Base-by-base conservation (phyloP, 2,888 invertebrate species). In the Gortyna flavago region DNA sequence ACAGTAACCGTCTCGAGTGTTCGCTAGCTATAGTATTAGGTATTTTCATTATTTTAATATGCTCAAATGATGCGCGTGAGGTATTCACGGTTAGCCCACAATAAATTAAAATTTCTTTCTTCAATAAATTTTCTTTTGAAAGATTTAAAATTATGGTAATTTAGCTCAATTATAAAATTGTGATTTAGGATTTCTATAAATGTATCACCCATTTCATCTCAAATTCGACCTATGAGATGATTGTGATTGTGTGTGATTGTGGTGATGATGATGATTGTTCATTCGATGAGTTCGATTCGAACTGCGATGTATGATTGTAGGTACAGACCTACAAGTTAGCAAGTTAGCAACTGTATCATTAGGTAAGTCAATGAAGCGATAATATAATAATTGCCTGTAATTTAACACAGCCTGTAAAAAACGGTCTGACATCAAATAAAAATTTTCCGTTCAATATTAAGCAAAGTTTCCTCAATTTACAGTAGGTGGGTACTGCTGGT, bases 391-490 rank as follows among this genome's bases (percentile, higher is more conserved):
- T 85, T 84, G 54, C 66, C 38, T 41, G 64, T 81, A 81, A 84
- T 85, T 84, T 85, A 78, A 75, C 54, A 44, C 70, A 61, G 48
- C 35, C 38, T 72, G 68, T 72, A 72, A 78, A 75, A 69, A 72
- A 72, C 21, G 38, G 48, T 61, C 85, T 57, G 77, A 81, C 78
- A 72, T 75, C 78, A 72, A 85, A 82, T 75, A 57, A 79, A 84
- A 84, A 62, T 2, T 13, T 75, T 84, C 85, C 85, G 73, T 85
- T 84, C 75, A 66, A 78, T 82, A 81, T 85, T 78, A 73, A 84
- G 75, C 71, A 82, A 85, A 87, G 82, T 84, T 81, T 81, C 85
- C 77, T 86, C 85, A 88, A 79, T 79, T 59, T 80, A 71, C 69
- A 54, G 67, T 41, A 48, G 72, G 64, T 70, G 81, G 75, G 69